Conservation (phyloP, 64 coral and sea anemone species). For the Stylophora pistillata region DNA sequence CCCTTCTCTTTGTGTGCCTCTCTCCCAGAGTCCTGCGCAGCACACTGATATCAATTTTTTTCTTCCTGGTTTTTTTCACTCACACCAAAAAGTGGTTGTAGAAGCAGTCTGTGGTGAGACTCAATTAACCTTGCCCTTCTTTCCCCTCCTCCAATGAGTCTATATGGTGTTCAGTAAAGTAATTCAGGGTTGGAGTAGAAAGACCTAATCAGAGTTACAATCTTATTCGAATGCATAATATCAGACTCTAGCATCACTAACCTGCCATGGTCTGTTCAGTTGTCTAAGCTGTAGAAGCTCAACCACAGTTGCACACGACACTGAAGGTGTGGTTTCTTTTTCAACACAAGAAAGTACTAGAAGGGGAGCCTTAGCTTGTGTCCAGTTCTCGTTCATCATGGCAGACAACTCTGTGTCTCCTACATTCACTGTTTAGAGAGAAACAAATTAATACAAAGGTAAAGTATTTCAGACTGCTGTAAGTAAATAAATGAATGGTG, state of each 20-base stretch:
- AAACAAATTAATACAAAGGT: not conserved
- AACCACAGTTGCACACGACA: slow-evolving; percentile 69
- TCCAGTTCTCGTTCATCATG: slow-evolving; percentile 88
- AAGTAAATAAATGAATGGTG: not conserved
- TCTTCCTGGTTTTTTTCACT: too few species aligned
- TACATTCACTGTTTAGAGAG: slow-evolving; percentile 45
- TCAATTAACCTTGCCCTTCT: too few species aligned
- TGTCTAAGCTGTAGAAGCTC: slow-evolving; percentile 78
- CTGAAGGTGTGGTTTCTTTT: slow-evolving; percentile 31
- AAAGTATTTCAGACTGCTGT: not conserved
- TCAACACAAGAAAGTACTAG: slow-evolving; percentile 78
- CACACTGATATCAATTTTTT: too few species aligned
- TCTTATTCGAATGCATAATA: too few species aligned
- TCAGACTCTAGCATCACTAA: not conserved
- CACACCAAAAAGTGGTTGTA: too few species aligned
- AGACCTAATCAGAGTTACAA: too few species aligned
- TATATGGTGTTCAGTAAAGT: too few species aligned
- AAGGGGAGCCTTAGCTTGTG: slow-evolving; percentile 62
- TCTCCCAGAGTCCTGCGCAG: too few species aligned
- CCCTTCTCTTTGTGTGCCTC: too few species aligned
- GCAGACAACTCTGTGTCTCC: slow-evolving; percentile 79
- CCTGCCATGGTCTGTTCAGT: slow-evolving; percentile 93
- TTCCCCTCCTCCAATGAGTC: too few species aligned
- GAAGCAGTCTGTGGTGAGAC: too few species aligned
- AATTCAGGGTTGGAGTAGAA: too few species aligned